Conservation (phyloP, 2,797 vertebrate genomes). For the Thunnus albacares region DNA sequence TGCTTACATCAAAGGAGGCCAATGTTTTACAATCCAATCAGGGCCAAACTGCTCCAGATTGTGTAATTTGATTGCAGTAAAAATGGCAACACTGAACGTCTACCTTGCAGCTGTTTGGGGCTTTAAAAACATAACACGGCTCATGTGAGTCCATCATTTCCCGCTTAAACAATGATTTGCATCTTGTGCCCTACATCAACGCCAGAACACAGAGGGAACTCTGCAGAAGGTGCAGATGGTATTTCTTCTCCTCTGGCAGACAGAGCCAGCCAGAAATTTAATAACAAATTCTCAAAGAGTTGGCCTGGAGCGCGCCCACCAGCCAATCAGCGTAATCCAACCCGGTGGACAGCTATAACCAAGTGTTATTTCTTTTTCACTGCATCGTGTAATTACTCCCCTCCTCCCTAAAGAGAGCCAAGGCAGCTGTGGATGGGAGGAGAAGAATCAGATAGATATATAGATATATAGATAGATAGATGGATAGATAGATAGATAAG, state of each 20-base stretch:
- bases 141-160: slow-evolving; percentile 44
- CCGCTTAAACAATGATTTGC: slow-evolving; percentile 61
- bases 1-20: neutral
- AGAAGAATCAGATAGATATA: neutral
- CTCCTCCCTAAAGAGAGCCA: slow-evolving; percentile 43
- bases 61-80: slow-evolving; percentile 17
- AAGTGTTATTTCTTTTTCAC: slow-evolving; percentile 73
- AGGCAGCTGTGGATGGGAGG: slow-evolving; percentile 36
- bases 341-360: slow-evolving; percentile 50
- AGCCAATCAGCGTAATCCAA: slow-evolving; percentile 65
- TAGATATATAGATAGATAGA: slow-evolving; percentile 43
- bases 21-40: slow-evolving; percentile 30
- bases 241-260: slow-evolving; percentile 62
- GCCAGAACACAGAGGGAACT: slow-evolving; percentile 56
- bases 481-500: slow-evolving; percentile 36
- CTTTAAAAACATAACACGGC: slow-evolving; percentile 52
- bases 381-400: slow-evolving; percentile 60
- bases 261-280: slow-evolving; percentile 58
- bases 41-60: slow-evolving; percentile 19
- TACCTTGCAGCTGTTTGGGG: slow-evolving; percentile 45
- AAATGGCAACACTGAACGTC: slow-evolving; percentile 17
- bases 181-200: slow-evolving; percentile 50
- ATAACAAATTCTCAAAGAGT: slow-evolving; percentile 58
- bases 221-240: slow-evolving; percentile 71
- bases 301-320: slow-evolving; percentile 41